A percentile compares a stretch with the other conserved stretches of the same genome.
Evolutionary conservation across 2,113 vertebrate species (phyloP).

Genomic region (Salvelinus namaycush): DNA sequence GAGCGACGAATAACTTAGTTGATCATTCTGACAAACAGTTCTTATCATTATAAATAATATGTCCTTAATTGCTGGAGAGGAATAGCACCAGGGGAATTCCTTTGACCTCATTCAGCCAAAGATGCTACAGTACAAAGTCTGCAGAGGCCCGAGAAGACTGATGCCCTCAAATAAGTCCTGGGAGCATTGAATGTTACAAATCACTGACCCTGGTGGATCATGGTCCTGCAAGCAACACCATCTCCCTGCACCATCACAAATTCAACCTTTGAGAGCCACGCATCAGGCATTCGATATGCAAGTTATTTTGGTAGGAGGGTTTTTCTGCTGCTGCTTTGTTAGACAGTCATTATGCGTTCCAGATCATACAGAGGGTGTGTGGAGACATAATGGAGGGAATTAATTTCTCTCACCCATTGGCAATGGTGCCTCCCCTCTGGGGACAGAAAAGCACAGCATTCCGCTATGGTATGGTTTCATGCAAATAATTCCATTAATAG

Average conservation of each 20-base stretch:
- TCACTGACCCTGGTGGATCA: neutral
- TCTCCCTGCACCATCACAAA: neutral
- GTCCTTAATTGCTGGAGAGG: no score
- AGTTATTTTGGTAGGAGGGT: slow-evolving; percentile 7
- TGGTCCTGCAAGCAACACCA: neutral
- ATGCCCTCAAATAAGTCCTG: no score
- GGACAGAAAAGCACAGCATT: neutral
- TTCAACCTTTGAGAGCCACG: neutral
- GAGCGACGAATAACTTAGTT: no score
- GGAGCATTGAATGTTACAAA: neutral
- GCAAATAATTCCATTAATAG: neutral
- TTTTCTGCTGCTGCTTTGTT: neutral
- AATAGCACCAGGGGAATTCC: no score
- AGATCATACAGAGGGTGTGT: neutral
- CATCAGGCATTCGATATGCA: neutral
- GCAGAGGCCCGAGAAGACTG: no score
- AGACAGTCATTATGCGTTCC: neutral
- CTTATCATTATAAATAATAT: neutral
- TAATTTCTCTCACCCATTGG: neutral
- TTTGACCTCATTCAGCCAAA: no score
- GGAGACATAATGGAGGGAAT: neutral
- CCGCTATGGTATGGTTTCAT: neutral
- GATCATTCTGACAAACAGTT: no score
- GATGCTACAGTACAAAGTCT: no score
- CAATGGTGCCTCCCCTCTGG: neutral